Base-by-base conservation (phyloP, 23 tunicate species). In the Styela clava region DNA sequence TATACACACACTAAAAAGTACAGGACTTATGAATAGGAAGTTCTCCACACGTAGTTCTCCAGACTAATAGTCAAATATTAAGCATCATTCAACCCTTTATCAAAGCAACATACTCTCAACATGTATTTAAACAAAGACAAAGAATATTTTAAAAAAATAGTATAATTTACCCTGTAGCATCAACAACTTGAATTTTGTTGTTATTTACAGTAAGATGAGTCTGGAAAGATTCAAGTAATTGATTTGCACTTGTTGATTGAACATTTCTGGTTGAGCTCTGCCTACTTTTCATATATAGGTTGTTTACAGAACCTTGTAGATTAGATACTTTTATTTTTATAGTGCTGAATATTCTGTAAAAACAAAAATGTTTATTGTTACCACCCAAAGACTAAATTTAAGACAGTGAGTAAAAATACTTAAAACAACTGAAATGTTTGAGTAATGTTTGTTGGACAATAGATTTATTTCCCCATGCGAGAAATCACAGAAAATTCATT, bases 271-370 rank as follows among this genome's bases (percentile, higher is more conserved):
- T 16, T 21, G 81, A 64, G 29, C 27, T 76, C 19, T 1, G 64
- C n/a, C n/a, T n/a, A 29, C 44, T 76, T 9, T 52, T 76, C 32
- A 76, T 7, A 29, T 76, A 76, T 24, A 56, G 44, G 9, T 29
- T 29, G 64, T 24, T 33, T 9, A 76, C 81, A 44, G 81, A 76
- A 21, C 81, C 81, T 76, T 76, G 81, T 20, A 76, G 81, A 29
- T 76, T 76, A 0, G 81, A 33, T 22, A 76, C 33, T 18, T 52
- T 0, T 7, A 76, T 31, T 44, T 52, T 76, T 52, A 76, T 27
- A 21, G 64, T 18, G 0, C 31, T 23, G 37, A 44, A 76, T 20
- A 21, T 7, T 1, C 81, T 76, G 26, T 5, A 76, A 22, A 76
- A 16, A 52, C 21, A 31, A 34, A 16, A 20, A 25, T 22, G 29